Evolutionary conservation across 2,113 vertebrate genomes (phyloP), one percentile per base, ranked within the genome.

Genomic region (Lontra canadensis): DNA sequence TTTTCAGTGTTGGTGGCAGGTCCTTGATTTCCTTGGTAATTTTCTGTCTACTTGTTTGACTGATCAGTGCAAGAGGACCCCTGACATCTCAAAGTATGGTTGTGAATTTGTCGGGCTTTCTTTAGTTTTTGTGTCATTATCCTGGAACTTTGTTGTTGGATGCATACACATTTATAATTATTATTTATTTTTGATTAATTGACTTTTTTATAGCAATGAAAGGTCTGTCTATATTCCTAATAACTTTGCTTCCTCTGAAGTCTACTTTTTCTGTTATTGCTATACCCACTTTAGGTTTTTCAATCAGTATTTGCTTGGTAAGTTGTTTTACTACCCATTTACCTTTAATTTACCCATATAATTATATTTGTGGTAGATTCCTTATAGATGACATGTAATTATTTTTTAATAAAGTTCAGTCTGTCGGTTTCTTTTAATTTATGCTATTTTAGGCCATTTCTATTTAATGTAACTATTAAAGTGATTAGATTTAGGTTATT

Each of bases 401-500:
- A 44, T 23, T 18, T 49, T 76, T 94, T 52, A 36, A 4, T 18
- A 87, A 44, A 91, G 61, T 44, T 79, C 10, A 83, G 17, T 13
- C 49, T 31, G 23, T 55, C 1, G 25, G 6, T 91, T 59, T 76
- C 20, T 57, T 80, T 61, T 61, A 61, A 57, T 57, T 57, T 21
- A 57, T 57, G 55, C 55, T 57, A 57, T 57, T 57, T 81, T 94
- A 57, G 29, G n/a, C 47, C 21, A 34, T 94, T 88, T n/a, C 9
- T 21, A 80, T 47, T 67, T 69, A 90, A 80, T 88, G 47, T 39
- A 83, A 57, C 73, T 65, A 36, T n/a, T 74, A 10, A 74, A 63
- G 74, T 74, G 10, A 3, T 67, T 84, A 36, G 29, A n/a, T 47
- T n/a, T 39, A 74, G 61, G 20, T 34, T 52, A 31, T 67, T 65